Conservation (phyloP, 2,888 invertebrate species). For the Xestia c-nigrum region DNA sequence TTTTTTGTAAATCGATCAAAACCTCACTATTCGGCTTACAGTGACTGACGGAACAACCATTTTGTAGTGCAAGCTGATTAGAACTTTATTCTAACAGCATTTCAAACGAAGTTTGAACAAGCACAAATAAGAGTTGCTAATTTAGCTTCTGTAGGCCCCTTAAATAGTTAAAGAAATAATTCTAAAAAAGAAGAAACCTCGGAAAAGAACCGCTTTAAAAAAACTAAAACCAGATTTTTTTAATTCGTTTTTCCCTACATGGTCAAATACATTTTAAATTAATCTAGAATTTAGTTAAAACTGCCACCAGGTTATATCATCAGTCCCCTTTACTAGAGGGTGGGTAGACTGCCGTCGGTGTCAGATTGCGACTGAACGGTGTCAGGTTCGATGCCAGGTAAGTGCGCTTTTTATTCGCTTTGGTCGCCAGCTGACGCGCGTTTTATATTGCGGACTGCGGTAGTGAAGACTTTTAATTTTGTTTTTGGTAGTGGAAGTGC, state of each 20-base stretch:
- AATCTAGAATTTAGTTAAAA: slow-evolving; percentile 17
- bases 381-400: slow-evolving; percentile 80
- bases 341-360: slow-evolving; percentile 65
- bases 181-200: background rate
- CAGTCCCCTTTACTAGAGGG: slow-evolving; percentile 47
- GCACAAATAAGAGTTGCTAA: too few relatives aligned
- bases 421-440: slow-evolving; percentile 77
- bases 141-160: too few relatives aligned
- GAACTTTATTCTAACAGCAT: too few relatives aligned
- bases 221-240: background rate
- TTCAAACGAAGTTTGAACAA: too few relatives aligned
- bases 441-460: slow-evolving; percentile 59
- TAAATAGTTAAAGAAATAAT: background rate
- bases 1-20: too few relatives aligned
- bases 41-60: too few relatives aligned
- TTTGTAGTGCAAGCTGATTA: too few relatives aligned
- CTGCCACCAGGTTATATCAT: slow-evolving; percentile 33
- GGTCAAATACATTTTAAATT: background rate
- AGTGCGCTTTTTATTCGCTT: slow-evolving; percentile 71
- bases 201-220: background rate
- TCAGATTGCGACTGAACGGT: slow-evolving; percentile 76
- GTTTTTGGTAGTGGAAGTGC: slow-evolving; percentile 33
- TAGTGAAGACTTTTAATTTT: slow-evolving; percentile 47
- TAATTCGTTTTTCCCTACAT: background rate
- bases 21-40: too few relatives aligned